Base-by-base conservation (phyloP, 2,113 vertebrate genomes). In the Muntiacus reevesi region DNA sequence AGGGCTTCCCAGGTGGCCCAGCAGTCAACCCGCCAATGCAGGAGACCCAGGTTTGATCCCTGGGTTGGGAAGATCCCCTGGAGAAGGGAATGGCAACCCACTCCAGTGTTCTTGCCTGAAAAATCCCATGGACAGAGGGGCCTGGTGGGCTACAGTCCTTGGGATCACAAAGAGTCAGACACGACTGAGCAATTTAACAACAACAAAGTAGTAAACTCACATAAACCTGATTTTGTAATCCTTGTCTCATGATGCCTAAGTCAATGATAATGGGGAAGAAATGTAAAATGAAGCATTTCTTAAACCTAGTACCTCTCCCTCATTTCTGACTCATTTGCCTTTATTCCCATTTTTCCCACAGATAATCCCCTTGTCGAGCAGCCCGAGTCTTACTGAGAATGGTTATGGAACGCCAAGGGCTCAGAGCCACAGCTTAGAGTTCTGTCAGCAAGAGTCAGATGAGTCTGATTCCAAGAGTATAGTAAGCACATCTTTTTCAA, bases 301-400 rank as follows among this genome's bases (percentile, higher is more conserved):
- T 64, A 94, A 33, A 59, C 15, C 11, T 16, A 8, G 33, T 23
- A 3, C 43, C 54, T 40, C 10, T 21, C 3, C 40, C 1, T 23
- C 19, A 33, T 45, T 62, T 50, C 85, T 59, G 30, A 95, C 33
- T 15, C 45, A 36, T 30, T 74, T 86, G 4, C 85, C 60, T 92
- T 43, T 47, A 12, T 88, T 3, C 45, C 25, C 23, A 0, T 71
- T 76, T 85, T 33, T 57, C 43, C 60, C 92, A 43, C 96, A 99
- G 99, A 96, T 89, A 52, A 7, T 33, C 25, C 13, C 88, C 62
- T 60, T 95, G 14, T 78, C 95, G 54, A 60, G 78, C 84, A 96
- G 84, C 23, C 71, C 83, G 17, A 95, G 45, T 74, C 60, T 91
- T 25, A 30, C 52, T 45, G 81, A 94, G n/a, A 25, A 40, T 3